Evolutionary conservation across 1,140 invertebrate species (phyloP).

Genomic region (Calephelis virginiensis): DNA sequence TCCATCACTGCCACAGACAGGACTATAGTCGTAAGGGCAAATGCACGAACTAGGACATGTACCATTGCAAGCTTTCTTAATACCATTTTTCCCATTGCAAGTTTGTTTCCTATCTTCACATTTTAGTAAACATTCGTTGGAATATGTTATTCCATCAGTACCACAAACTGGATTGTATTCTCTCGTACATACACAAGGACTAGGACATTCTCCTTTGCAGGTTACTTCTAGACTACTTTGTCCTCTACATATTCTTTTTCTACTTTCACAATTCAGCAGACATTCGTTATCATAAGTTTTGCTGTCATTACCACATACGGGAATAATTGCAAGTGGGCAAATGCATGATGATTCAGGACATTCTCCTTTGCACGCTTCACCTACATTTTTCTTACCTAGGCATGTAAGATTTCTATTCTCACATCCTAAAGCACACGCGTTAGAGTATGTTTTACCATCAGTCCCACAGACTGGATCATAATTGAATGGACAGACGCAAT

Average conservation of each 20-base stretch:
- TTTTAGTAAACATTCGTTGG: conserved; percentile 33
- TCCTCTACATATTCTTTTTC: conserved; percentile 20
- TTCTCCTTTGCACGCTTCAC: conserved; percentile 66
- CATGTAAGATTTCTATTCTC: conserved; percentile 25
- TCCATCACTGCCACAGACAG: conserved; percentile 34
- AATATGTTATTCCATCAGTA: conserved; percentile 32
- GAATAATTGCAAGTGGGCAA: conserved; percentile 33
- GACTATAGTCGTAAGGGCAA: conserved; percentile 27
- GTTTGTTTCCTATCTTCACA: conserved; percentile 29
- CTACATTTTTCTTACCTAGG: background rate
- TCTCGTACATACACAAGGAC: conserved; percentile 23
- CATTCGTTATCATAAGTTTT: conserved; percentile 53
- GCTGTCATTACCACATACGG: conserved; percentile 52
- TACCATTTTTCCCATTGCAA: background rate
- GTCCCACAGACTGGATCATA: conserved; percentile 83
- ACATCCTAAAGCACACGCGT: conserved; percentile 83
- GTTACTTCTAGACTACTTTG: conserved; percentile 17
- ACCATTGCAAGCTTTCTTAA: conserved; percentile 23
- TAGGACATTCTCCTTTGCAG: conserved; percentile 26
- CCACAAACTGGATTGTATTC: conserved; percentile 35
- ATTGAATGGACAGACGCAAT: conserved; percentile 26
- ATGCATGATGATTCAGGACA: conserved; percentile 78
- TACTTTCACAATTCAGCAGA: conserved; percentile 45
- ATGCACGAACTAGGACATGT: conserved; percentile 30
- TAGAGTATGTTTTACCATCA: conserved; percentile 87